These are phyloP conservation scores for Deilephila elpenor DNA, from an alignment of 2,888 invertebrate genomes.

Conservation along the genomic window DNA sequence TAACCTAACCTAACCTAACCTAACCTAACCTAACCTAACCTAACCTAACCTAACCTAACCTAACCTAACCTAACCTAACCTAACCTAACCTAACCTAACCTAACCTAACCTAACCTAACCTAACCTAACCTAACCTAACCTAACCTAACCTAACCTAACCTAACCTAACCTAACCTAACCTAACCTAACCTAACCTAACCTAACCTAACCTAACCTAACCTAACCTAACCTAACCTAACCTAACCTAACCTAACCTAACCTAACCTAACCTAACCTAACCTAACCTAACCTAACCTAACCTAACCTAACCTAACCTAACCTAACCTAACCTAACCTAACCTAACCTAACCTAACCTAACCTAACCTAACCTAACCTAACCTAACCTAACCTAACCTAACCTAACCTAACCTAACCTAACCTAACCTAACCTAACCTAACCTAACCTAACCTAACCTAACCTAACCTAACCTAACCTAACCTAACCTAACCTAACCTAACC, in stretches of 20 bases:
- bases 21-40: conserved; percentile 36
- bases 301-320: conserved; percentile 35
- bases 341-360: conserved; percentile 40
- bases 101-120: conserved; percentile 46
- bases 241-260: conserved; percentile 41
- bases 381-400: conserved; percentile 40
- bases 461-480: conserved; percentile 25
- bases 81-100: conserved; percentile 45
- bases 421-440: conserved; percentile 25
- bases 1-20: too few relatives aligned
- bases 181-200: conserved; percentile 40
- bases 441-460: conserved; percentile 25
- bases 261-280: conserved; percentile 40
- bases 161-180: conserved; percentile 44
- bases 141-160: conserved; percentile 41
- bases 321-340: conserved; percentile 40
- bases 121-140: conserved; percentile 41
- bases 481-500: conserved; percentile 25
- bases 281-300: conserved; percentile 39
- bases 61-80: conserved; percentile 44
- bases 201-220: conserved; percentile 42
- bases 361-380: conserved; percentile 39
- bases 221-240: conserved; percentile 42
- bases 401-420: conserved; percentile 29
- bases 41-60: conserved; percentile 47